Evolutionary conservation across 2,113 vertebrate genomes (phyloP).

Genomic region (Isichthys henryi): DNA sequence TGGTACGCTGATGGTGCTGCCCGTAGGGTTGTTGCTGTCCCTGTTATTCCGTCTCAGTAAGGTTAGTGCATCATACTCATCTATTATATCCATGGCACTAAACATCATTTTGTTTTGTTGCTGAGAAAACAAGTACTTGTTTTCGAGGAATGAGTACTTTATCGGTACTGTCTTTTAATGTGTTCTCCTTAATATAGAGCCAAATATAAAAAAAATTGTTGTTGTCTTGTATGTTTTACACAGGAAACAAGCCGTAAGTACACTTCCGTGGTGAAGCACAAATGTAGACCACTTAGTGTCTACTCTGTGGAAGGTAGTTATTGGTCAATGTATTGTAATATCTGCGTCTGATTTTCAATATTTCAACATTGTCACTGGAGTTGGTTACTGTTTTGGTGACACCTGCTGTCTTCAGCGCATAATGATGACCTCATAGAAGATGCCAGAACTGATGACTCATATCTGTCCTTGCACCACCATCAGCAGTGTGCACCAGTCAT

Average conservation of each 20-base stretch:
- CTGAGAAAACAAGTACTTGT: not conserved
- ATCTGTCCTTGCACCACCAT: constrained; percentile 33
- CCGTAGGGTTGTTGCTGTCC: constrained; percentile 50
- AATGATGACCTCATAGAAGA: constrained; percentile 15
- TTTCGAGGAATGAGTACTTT: not conserved
- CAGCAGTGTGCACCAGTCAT: constrained; percentile 31
- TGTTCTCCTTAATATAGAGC: not conserved
- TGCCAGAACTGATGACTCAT: constrained; percentile 20
- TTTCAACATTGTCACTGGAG: not conserved
- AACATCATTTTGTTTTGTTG: not conserved
- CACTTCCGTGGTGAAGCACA: not conserved
- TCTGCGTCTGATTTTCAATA: not conserved
- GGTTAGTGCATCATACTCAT: constrained; percentile 31
- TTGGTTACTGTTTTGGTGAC: not conserved
- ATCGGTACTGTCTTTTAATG: not conserved
- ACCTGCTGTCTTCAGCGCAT: constrained; percentile 14
- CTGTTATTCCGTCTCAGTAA: constrained; percentile 59
- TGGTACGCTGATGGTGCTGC: constrained; percentile 50
- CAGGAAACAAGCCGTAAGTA: constrained; percentile 15
- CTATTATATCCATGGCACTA: not conserved
- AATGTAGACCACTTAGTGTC: constrained; percentile 3
- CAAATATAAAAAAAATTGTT: not conserved
- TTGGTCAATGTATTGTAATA: not conserved
- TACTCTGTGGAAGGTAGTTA: constrained; percentile 43
- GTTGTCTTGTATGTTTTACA: constrained; percentile 7